These are phyloP conservation scores for Tokudaia muenninki DNA, from an alignment of 2,797 vertebrate species.

Conservation along the genomic window DNA sequence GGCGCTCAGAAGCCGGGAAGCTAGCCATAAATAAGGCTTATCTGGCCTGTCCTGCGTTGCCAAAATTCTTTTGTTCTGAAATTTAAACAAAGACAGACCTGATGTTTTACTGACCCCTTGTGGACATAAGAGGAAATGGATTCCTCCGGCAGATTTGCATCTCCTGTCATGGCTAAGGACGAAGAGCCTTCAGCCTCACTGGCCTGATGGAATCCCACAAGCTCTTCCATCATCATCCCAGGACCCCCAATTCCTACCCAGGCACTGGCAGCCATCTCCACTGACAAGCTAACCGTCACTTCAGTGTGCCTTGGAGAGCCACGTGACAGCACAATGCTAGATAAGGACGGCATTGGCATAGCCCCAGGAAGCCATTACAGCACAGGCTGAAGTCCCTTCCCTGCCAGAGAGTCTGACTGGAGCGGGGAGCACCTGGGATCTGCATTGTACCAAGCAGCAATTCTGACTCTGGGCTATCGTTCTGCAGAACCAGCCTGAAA, in stretches of 20 bases:
- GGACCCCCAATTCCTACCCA: background rate
- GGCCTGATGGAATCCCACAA: background rate
- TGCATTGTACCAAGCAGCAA: background rate
- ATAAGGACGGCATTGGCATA: background rate
- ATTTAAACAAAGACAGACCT: conserved; percentile 70
- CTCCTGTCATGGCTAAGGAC: background rate
- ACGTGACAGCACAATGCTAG: background rate
- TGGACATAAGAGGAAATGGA: conserved; percentile 80
- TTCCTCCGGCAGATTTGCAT: background rate
- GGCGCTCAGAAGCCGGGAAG: background rate
- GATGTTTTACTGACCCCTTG: conserved; percentile 88
- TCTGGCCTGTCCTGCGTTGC: background rate
- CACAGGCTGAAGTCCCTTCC: background rate
- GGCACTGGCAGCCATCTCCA: background rate
- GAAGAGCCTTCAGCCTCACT: background rate
- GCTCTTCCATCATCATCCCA: background rate
- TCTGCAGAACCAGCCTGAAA: background rate
- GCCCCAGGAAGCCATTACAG: background rate
- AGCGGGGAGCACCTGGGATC: background rate
- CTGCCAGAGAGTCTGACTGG: background rate
- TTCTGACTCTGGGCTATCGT: background rate
- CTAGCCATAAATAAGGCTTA: conserved; percentile 69
- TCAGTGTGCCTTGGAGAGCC: background rate
- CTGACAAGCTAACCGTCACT: background rate
- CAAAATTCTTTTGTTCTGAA: conserved; percentile 84